These are phyloP conservation scores for Cochlearius cochlearius DNA, from an alignment of 2,113 vertebrate species.

Conservation along the genomic window DNA sequence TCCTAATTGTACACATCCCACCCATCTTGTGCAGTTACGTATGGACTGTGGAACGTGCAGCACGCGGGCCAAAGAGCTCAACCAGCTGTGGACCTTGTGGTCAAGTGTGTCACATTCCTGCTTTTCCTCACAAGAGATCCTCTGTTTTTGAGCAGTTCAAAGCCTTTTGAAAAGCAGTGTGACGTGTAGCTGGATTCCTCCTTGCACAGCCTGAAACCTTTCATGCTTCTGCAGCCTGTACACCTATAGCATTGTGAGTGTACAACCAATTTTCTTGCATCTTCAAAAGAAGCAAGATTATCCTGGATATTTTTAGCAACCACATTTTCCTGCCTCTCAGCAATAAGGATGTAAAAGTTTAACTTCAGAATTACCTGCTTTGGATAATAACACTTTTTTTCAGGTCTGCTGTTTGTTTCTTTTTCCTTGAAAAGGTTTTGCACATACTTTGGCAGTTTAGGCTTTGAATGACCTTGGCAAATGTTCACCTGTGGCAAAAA, in stretches of 20 bases:
- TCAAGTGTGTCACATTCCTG: not conserved
- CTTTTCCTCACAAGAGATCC: not conserved
- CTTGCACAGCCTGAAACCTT: not conserved
- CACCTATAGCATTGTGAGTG: not conserved
- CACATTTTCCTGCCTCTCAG: not conserved
- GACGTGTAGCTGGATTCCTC: not conserved
- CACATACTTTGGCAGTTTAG: not conserved
- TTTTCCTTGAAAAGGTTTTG: not conserved
- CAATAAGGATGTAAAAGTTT: not conserved
- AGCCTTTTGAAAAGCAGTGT: not conserved
- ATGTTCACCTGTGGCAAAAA: not conserved
- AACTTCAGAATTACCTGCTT: not conserved
- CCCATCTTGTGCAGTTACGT: not conserved
- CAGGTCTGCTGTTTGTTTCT: not conserved
- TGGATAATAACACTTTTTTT: not conserved
- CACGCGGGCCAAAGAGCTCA: not conserved
- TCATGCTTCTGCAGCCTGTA: not conserved
- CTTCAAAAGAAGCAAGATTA: not conserved
- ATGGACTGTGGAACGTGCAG: rapidly evolving
- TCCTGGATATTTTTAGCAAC: not conserved
- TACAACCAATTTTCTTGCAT: not conserved
- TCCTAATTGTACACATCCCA: not conserved
- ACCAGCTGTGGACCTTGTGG: not conserved
- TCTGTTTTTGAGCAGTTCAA: not conserved
- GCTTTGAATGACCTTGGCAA: constrained; percentile 20